Conservation (phyloP, 2,797 vertebrate species). For the Sebastes variabilis region DNA sequence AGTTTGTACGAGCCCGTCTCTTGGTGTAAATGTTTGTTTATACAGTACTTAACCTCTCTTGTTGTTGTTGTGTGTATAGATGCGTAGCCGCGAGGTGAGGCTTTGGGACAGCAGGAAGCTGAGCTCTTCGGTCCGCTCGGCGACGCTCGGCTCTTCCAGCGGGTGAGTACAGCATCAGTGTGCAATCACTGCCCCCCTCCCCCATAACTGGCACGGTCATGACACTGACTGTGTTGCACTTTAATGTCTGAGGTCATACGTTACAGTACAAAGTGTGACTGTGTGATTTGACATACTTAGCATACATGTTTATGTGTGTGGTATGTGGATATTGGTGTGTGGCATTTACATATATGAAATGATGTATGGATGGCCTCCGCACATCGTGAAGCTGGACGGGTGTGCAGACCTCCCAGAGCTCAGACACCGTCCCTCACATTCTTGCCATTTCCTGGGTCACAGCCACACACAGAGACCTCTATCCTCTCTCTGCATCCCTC, state of each 20-base stretch:
- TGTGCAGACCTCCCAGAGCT: slow-evolving; percentile 53
- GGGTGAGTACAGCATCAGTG: slow-evolving; percentile 84
- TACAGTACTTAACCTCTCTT: neutral
- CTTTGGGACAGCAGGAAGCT: slow-evolving; percentile 92
- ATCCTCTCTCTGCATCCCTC: slow-evolving; percentile 9
- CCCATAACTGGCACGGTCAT: neutral
- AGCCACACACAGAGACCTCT: slow-evolving; percentile 32
- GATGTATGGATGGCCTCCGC: slow-evolving; percentile 1
- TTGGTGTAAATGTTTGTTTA: no score
- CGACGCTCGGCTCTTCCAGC: slow-evolving; percentile 86
- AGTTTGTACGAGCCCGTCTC: no score
- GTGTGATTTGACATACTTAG: slow-evolving; percentile 2
- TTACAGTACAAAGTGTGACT: slow-evolving; percentile 18
- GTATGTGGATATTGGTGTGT: slow-evolving; percentile 24
- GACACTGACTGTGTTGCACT: neutral
- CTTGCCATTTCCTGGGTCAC: slow-evolving; percentile 60
- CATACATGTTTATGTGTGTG: slow-evolving; percentile 9
- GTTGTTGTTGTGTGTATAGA: slow-evolving; percentile 72
- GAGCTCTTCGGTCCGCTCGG: slow-evolving; percentile 77
- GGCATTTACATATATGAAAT: slow-evolving; percentile 17
- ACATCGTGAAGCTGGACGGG: neutral
- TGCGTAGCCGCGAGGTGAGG: slow-evolving; percentile 89
- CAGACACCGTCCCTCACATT: slow-evolving; percentile 59
- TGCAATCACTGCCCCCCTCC: neutral
- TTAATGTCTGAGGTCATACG: slow-evolving; percentile 6